Base-by-base conservation (phyloP, 2,888 invertebrate genomes). In the Catocala fraxini region DNA sequence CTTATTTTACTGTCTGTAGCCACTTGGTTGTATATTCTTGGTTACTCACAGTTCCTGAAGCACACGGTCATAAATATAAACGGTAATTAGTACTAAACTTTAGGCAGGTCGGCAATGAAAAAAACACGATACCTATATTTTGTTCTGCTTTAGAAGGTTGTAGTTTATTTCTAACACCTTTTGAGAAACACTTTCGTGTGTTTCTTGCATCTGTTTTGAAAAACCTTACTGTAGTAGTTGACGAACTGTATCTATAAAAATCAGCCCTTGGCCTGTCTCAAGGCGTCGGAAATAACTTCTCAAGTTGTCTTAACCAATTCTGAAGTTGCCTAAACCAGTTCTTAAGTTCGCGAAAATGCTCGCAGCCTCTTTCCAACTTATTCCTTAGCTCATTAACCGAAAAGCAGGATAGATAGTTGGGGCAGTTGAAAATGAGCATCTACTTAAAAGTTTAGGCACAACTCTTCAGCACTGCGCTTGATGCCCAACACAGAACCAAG, bases 351-450 rank as follows among this genome's bases (percentile, higher is more conserved):
- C 7, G 51, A 58, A 55, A 61, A 58, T 55, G 58, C 11, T 33
- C 34, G 52, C 46, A 47, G 58, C 41, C 47, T 57, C 47, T 54
- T 60, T 60, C 12, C 42, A 71, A 69, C 51, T 69, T 61, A 73
- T 62, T 59, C 59, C 60, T 66, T 60, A 60, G 57, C 79, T 80
- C 73, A 71, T 76, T 76, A 79, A 59, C 77, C 59, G 51, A 64
- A 67, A 61, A 56, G 58, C 68, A 51, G 25, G 57, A 68, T 65
- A 63, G 65, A 71, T 75, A 79, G 71, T 77, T 79, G 52, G 63
- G 61, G 72, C 68, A 70, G 73, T 71, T 79, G 70, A 77, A 82
- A 84, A 84, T 81, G 75, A 81, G 76, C 75, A 81, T 75, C 81
- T 77, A 77, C 78, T 83, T 77, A 78, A 75, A 78, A 77, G 73